These are phyloP conservation scores for Arenaria interpres DNA, from an alignment of 2,113 vertebrate genomes.

Conservation along the genomic window DNA sequence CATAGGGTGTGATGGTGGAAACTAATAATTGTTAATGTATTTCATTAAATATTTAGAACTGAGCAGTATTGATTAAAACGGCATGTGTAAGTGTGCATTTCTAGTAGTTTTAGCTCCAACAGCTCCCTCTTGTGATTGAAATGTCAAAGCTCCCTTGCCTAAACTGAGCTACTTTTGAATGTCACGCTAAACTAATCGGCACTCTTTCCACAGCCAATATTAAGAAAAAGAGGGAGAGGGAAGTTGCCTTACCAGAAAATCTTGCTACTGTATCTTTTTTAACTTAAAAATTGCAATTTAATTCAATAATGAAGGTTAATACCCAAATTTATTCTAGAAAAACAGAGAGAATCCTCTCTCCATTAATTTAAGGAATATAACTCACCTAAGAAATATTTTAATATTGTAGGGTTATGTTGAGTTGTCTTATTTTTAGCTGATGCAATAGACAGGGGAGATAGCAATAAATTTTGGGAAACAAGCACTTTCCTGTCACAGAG, in stretches of 20 bases:
- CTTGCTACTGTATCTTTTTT: neutral
- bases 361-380: neutral
- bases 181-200: neutral
- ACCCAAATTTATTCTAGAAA: neutral
- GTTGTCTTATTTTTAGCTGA: neutral
- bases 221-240: neutral
- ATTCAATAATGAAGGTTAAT: neutral
- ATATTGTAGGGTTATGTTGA: neutral
- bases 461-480: neutral
- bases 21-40: constrained; percentile 75
- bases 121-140: constrained; percentile 77
- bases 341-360: neutral
- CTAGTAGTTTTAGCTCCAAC: constrained; percentile 71
- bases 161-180: neutral
- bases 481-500: neutral
- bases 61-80: constrained; percentile 48
- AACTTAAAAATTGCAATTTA: neutral
- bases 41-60: constrained; percentile 73
- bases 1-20: constrained; percentile 53
- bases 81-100: neutral
- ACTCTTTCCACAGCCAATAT: neutral
- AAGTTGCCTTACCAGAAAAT: constrained; percentile 1
- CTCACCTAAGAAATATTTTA: constrained; percentile 4
- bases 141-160: neutral
- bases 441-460: neutral